These are phyloP conservation scores for Eulacestoma nigropectus DNA, from an alignment of 2,113 vertebrate genomes.

Conservation along the genomic window DNA sequence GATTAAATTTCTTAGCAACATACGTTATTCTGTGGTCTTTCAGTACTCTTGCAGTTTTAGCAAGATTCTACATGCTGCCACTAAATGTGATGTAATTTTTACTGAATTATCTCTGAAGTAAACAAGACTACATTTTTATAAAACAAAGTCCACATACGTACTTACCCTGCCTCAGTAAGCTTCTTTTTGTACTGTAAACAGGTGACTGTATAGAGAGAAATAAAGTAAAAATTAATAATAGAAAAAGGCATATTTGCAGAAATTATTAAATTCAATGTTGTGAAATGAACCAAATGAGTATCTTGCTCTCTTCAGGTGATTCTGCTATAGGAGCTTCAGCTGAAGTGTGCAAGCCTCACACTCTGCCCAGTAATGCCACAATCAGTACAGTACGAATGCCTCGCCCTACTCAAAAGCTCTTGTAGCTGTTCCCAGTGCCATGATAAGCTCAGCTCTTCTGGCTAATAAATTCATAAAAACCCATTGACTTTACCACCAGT, in stretches of 20 bases:
- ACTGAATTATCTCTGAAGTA: not conserved
- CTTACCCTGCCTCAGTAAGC: not conserved
- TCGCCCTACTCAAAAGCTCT: not conserved
- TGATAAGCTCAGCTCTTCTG: not conserved
- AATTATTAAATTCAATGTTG: not conserved
- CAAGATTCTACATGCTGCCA: not conserved
- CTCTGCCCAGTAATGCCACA: too few species aligned
- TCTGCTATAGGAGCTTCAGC: not conserved
- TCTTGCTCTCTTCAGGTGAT: not conserved
- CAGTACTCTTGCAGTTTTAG: not conserved
- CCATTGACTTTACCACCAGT: fast-evolving
- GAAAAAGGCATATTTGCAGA: not conserved
- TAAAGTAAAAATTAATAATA: not conserved
- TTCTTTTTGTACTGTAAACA: not conserved
- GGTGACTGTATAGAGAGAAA: not conserved
- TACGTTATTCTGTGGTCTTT: not conserved
- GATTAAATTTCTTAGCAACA: not conserved
- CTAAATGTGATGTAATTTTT: not conserved
- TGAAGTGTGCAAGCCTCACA: not conserved
- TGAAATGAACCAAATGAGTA: not conserved
- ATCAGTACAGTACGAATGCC: fast-evolving
- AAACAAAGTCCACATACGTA: not conserved
- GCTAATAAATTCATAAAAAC: not conserved
- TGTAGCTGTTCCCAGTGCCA: not conserved
- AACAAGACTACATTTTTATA: not conserved